These are phyloP conservation scores for Drosophila nikananu DNA, from an alignment of 1,140 invertebrate species.

Conservation along the genomic window DNA sequence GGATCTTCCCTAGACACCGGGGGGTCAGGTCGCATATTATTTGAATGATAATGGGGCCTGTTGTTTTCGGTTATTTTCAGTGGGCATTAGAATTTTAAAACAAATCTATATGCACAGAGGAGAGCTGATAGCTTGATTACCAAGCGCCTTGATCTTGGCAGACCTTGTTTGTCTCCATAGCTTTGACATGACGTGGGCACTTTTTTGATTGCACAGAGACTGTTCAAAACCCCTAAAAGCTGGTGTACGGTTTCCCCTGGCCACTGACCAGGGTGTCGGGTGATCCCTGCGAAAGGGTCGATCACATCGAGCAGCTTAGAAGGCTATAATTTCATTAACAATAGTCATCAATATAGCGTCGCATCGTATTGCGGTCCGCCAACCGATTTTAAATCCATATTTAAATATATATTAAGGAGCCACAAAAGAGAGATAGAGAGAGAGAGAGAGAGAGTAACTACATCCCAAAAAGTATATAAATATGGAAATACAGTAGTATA, in stretches of 20 bases:
- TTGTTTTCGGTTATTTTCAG: constrained; percentile 62
- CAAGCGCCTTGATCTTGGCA: constrained; percentile 71
- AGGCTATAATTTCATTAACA: constrained; percentile 26
- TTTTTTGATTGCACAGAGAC: constrained; percentile 21
- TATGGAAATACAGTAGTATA: constrained; percentile 12
- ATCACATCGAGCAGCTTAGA: constrained; percentile 6
- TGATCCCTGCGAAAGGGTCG: constrained; percentile 20
- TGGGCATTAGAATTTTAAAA: constrained; percentile 41
- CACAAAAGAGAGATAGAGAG: not conserved
- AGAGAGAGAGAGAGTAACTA: constrained; percentile 10
- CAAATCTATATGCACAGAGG: constrained; percentile 58
- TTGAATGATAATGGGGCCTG: constrained; percentile 67
- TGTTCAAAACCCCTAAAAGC: constrained; percentile 26
- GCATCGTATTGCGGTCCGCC: constrained; percentile 4
- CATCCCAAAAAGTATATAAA: constrained; percentile 29
- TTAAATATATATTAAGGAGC: constrained; percentile 13
- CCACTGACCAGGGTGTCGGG: constrained; percentile 12
- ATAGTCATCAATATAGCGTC: constrained; percentile 11
- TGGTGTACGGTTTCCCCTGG: constrained; percentile 20
- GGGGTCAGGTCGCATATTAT: constrained; percentile 61
- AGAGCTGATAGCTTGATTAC: constrained; percentile 64
- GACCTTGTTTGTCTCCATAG: constrained; percentile 71
- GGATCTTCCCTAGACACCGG: constrained; percentile 27
- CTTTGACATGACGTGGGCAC: constrained; percentile 61
- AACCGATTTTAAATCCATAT: constrained; percentile 9